phyloP scores from a whole-genome alignment of 2,888 invertebrate genomes.

The Colostygia pectinataria region DNA sequence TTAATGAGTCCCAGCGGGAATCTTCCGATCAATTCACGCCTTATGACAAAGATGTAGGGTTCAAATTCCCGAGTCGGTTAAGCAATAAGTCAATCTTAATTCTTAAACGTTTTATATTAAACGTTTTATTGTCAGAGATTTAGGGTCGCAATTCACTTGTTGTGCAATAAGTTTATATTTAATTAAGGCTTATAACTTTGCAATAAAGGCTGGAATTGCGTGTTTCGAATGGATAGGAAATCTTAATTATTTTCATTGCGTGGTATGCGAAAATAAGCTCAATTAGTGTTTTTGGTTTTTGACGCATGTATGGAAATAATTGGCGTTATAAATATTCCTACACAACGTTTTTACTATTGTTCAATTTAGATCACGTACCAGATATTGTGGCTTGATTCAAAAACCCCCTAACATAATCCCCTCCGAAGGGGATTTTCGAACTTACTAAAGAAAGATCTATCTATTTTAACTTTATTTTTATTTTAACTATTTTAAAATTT shows the following conservation, averaged over 20 bases:
- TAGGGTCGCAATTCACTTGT: too few species aligned
- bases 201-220: constrained; percentile 1
- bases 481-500: too few species aligned
- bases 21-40: not conserved
- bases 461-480: too few species aligned
- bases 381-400: too few species aligned
- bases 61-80: not conserved
- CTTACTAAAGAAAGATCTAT: too few species aligned
- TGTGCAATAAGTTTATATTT: not conserved
- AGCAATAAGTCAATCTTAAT: too few species aligned
- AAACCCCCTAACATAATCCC: too few species aligned
- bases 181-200: not conserved
- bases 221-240: constrained; percentile 1
- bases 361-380: too few species aligned
- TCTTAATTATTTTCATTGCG: constrained; percentile 15
- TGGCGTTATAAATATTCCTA: constrained; percentile 10
- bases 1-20: constrained; percentile 40
- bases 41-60: constrained; percentile 1
- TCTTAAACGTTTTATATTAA: too few species aligned
- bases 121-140: too few species aligned
- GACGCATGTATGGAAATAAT: constrained; percentile 6
- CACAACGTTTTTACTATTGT: too few species aligned
- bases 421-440: too few species aligned
- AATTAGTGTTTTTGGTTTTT: constrained; percentile 17
- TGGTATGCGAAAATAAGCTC: constrained; percentile 3